phyloP scores from a whole-genome alignment of 2,888 invertebrate species.

The Herminia tarsipennalis region DNA sequence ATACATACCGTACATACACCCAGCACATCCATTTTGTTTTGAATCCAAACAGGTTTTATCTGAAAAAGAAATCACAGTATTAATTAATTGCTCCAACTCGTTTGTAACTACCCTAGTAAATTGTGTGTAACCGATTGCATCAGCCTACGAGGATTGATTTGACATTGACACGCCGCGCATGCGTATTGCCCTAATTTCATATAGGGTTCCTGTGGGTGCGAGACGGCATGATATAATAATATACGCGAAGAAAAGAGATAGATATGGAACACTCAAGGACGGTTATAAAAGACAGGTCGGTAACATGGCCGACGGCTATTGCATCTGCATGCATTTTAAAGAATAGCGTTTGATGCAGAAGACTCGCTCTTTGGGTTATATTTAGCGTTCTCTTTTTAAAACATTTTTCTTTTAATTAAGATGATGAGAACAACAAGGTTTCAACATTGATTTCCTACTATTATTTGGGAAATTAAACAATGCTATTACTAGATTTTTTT shows the following conservation, averaged over 20 bases:
- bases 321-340: constrained; percentile 76
- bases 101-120: constrained; percentile 50
- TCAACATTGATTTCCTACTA: too few relatives aligned
- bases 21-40: constrained; percentile 36
- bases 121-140: constrained; percentile 71
- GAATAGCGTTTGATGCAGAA: constrained; percentile 51
- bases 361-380: constrained; percentile 44
- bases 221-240: constrained; percentile 52
- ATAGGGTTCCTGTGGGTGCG: constrained; percentile 54
- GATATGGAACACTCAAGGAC: constrained; percentile 49
- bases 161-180: constrained; percentile 83
- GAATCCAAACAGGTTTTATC: constrained; percentile 44
- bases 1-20: constrained; percentile 45
- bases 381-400: constrained; percentile 43
- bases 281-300: constrained; percentile 58
- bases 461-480: too few relatives aligned
- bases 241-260: constrained; percentile 53
- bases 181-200: constrained; percentile 81
- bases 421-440: too few relatives aligned
- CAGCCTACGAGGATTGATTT: constrained; percentile 83
- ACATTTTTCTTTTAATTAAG: too few relatives aligned
- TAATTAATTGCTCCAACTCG: constrained; percentile 46
- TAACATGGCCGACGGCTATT: constrained; percentile 77
- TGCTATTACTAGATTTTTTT: too few relatives aligned
- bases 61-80: constrained; percentile 53